Evolutionary conservation across 2,888 invertebrate genomes (phyloP).

Genomic region (Neocrepidodera transversa): DNA sequence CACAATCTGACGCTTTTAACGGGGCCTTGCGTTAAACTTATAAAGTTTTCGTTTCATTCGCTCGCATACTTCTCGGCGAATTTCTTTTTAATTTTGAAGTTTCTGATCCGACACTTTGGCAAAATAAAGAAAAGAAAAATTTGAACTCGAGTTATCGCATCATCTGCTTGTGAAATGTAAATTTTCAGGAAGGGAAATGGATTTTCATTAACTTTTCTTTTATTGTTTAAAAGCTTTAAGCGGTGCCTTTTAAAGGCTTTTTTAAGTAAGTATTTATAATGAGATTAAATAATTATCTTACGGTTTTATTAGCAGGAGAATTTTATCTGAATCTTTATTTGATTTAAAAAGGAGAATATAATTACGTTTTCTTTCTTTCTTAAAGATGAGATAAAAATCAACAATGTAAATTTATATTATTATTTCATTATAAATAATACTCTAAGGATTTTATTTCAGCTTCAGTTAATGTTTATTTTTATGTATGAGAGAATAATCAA

Average conservation of each 20-base stretch:
- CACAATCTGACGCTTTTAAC: constrained; percentile 24
- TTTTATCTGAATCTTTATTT: no score
- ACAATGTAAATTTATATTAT: no score
- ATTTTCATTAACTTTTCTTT: constrained; percentile 7
- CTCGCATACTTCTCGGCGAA: constrained; percentile 9
- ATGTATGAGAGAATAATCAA: no score
- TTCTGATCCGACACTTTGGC: constrained; percentile 18
- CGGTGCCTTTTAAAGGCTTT: neutral
- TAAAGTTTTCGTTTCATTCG: constrained; percentile 19
- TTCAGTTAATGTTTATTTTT: no score
- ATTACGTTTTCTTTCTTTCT: no score
- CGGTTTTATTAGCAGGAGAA: no score
- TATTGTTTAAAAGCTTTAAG: constrained; percentile 1
- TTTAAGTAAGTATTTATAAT: neutral
- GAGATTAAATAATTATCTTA: no score
- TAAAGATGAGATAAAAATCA: no score
- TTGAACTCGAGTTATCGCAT: constrained; percentile 1
- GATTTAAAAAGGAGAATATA: no score
- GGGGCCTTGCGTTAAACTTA: constrained; percentile 10
- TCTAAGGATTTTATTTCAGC: no score
- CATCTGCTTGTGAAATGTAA: constrained; percentile 5
- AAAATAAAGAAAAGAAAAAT: constrained; percentile 8
- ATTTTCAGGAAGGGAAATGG: constrained; percentile 16
- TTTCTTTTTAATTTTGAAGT: constrained; percentile 27
- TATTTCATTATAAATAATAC: no score